phyloP scores from a whole-genome alignment of 2,888 invertebrate genomes.

The Callyntrura sp. region DNA sequence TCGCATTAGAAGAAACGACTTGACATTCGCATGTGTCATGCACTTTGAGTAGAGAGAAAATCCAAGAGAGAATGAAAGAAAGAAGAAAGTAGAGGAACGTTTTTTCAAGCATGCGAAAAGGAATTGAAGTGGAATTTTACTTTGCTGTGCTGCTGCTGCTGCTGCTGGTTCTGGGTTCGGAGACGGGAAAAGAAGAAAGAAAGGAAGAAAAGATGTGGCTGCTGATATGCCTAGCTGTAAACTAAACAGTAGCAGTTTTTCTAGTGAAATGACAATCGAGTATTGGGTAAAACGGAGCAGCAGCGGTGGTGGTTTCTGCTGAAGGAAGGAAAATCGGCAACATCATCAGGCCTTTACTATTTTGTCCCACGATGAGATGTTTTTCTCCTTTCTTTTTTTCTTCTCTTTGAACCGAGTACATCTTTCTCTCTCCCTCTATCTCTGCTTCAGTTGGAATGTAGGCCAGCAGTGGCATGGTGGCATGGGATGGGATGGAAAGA shows the following conservation, averaged over 20 bases:
- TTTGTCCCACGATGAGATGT: constrained; percentile 43
- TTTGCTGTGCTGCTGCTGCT: constrained; percentile 52
- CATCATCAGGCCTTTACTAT: constrained; percentile 31
- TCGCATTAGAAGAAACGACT: constrained; percentile 72
- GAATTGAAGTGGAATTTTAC: constrained; percentile 60
- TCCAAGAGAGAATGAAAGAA: constrained; percentile 17
- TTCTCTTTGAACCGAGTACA: neutral
- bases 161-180: neutral
- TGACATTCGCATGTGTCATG: constrained; percentile 76
- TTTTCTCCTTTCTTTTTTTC: neutral
- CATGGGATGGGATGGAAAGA: constrained; percentile 35
- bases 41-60: constrained; percentile 54
- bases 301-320: constrained; percentile 18
- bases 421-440: neutral
- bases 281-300: neutral
- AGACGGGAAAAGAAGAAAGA: neutral
- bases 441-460: constrained; percentile 41
- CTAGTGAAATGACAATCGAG: constrained; percentile 45
- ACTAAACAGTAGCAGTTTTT: constrained; percentile 17
- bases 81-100: constrained; percentile 11
- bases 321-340: constrained; percentile 46
- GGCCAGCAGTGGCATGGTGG: constrained; percentile 53
- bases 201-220: constrained; percentile 27
- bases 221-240: neutral
- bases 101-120: constrained; percentile 63